Evolutionary conservation across 2,888 invertebrate genomes (phyloP), one percentile per base, ranked within the genome.

Genomic region (Thymelicus lineola): DNA sequence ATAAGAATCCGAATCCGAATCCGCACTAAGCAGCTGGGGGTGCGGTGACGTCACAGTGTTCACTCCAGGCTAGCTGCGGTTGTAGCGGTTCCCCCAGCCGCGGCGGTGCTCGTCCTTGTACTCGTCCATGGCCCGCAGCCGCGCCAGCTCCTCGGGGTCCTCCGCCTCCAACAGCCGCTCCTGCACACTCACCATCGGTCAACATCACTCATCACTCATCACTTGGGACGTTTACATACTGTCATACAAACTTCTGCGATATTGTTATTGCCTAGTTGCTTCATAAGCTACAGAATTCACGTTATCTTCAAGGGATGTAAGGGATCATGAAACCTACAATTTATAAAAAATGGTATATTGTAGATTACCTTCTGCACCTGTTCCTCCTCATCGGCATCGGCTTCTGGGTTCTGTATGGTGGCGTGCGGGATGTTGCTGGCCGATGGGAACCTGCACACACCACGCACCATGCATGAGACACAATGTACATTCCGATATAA

Each of bases 61-160:
- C 28, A 1, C 28, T 0, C 28, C 28, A 28, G 20, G 28, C 74
- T 95, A 97, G 88, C 97, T 97, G 80, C 97, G 93, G 86, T 97
- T 97, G 82, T 96, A 90, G 63, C 98, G 93, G 90, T 98, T 98
- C 59, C 98, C 98, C 96, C 97, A 97, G 12, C 98, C 98, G 71
- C 98, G 95, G 71, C 97, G 95, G 81, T 98, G 97, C 14, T 96
- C 96, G 88, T 98, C 98, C 83, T 98, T 98, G 84, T 96, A 98
- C 75, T 98, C 98, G 88, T 98, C 98, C 95, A 96, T 96, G 70
- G 94, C 95, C 35, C 97, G 94, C 79, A 95, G 93, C 67, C 95
- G 94, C 45, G 90, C 95, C 72, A 97, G 83, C 79, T 95, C 91
- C 67, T 96, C 96, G 0, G 95, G 94, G 86, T 98, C 97, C 74